Conservation (phyloP, 1,140 invertebrate species). For the Belonocnema kinseyi region DNA sequence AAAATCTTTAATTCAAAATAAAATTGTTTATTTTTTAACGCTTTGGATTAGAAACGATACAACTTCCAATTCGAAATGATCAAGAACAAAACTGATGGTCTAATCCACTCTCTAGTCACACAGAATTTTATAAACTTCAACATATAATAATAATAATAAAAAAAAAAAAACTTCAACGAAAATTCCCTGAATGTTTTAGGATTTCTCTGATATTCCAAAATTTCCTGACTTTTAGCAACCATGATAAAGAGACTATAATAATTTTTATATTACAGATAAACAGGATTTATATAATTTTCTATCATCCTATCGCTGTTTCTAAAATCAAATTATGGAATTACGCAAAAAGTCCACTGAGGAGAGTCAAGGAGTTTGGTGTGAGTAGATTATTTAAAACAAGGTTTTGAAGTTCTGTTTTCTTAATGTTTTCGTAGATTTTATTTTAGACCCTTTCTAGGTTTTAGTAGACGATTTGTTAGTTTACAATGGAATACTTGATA, state of each 20-base stretch:
- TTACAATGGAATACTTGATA: constrained; percentile 82
- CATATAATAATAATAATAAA: too few relatives aligned
- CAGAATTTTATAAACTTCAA: too few relatives aligned
- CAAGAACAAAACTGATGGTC: too few relatives aligned
- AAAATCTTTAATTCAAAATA: too few relatives aligned
- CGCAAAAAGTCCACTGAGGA: constrained; percentile 84
- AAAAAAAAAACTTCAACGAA: too few relatives aligned
- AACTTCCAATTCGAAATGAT: too few relatives aligned
- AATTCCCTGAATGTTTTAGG: too few relatives aligned
- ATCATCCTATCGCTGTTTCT: constrained; percentile 83
- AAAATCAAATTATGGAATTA: constrained; percentile 91
- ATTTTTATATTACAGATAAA: constrained; percentile 72
- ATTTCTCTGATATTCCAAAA: too few relatives aligned
- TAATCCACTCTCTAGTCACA: too few relatives aligned
- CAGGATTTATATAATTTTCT: constrained; percentile 88
- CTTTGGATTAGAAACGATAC: too few relatives aligned
- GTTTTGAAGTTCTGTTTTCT: neutral
- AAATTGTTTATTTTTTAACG: too few relatives aligned
- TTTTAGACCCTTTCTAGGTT: constrained; percentile 73
- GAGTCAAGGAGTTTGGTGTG: constrained; percentile 89
- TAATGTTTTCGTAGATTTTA: constrained; percentile 15
- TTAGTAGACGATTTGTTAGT: constrained; percentile 86
- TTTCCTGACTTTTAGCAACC: too few relatives aligned
- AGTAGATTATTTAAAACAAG: constrained; percentile 51
- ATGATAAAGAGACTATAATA: neutral